Base-by-base conservation (phyloP, 2,113 vertebrate species). In the Engraulis encrasicolus region DNA sequence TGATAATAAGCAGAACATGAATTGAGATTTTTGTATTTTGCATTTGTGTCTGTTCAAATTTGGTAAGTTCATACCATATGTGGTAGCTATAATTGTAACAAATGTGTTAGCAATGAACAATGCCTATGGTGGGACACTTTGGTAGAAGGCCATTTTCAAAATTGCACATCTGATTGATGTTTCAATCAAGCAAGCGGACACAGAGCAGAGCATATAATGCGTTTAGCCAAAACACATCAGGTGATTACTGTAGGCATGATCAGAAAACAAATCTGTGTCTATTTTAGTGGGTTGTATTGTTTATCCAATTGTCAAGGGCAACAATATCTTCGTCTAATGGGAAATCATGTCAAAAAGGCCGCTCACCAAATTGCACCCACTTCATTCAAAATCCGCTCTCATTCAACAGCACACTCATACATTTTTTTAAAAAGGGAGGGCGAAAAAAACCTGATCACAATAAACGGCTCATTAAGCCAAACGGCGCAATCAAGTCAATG, bases 401-500 rank as follows among this genome's bases (percentile, higher is more conserved):
- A 18, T 31, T 40, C 50, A 78, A 78, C 27, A 1, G 18, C 82
- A 14, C 48, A 31, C 54, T 49, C 31, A 78, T 54, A n/a, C n/a
- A n/a, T n/a, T n/a, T n/a, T n/a, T n/a, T n/a, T n/a, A n/a, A n/a
- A n/a, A n/a, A n/a, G n/a, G n/a, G n/a, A n/a, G n/a, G n/a, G n/a
- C n/a, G n/a, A n/a, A n/a, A 78, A 84, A 54, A 79, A 84, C n/a
- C n/a, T 50, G 15, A 85, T 77, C 80, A 36, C 78, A 80, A 84
- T n/a, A n/a, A 81, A 85, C 17, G 50, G 50, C 37, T 86, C 66
- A 77, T 86, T 78, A 81, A 83, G 74, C 50, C 74, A 81, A 78
- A 83, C 50, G 84, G 14, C 34, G 36, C 61, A 48, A 71, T 78
- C 27, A 74, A 61, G 82, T 50, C 50, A 37, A 34, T 81, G 11